These are phyloP conservation scores for Cylloceria caligata DNA, from an alignment of 2,888 invertebrate genomes.

Conservation along the genomic window DNA sequence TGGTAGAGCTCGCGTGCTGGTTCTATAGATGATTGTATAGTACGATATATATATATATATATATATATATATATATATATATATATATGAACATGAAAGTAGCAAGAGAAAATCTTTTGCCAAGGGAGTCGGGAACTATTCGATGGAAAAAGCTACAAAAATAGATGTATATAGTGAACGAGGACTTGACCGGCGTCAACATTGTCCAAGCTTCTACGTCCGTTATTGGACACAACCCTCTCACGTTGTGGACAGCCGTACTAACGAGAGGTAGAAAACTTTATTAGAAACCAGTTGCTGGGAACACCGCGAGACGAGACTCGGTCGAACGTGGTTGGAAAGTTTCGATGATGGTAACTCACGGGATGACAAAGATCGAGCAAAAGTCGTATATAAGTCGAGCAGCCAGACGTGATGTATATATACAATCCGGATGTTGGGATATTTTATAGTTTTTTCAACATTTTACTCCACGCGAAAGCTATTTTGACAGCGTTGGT, in stretches of 20 bases:
- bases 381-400: constrained; percentile 38
- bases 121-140: constrained; percentile 54
- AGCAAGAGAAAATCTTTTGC: constrained; percentile 36
- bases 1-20: constrained; percentile 29
- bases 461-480: not conserved
- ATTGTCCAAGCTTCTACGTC: constrained; percentile 51
- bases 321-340: constrained; percentile 41
- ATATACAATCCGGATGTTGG: constrained; percentile 20
- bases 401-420: constrained; percentile 55
- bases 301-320: constrained; percentile 37
- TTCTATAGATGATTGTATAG: constrained; percentile 30
- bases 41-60: constrained; percentile 9
- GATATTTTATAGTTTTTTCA: constrained; percentile 4
- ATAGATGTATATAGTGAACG: constrained; percentile 18
- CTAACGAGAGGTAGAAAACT: constrained; percentile 66
- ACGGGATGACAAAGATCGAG: constrained; percentile 47
- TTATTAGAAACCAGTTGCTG: constrained; percentile 67
- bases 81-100: not conserved
- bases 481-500: not conserved
- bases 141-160: constrained; percentile 38
- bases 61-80: constrained; percentile 12
- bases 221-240: constrained; percentile 51
- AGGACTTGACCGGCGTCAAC: constrained; percentile 40
- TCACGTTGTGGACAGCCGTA: constrained; percentile 27
- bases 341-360: constrained; percentile 47